phyloP scores from a whole-genome alignment of 1,140 invertebrate species.

The Gryllus bimaculatus region DNA sequence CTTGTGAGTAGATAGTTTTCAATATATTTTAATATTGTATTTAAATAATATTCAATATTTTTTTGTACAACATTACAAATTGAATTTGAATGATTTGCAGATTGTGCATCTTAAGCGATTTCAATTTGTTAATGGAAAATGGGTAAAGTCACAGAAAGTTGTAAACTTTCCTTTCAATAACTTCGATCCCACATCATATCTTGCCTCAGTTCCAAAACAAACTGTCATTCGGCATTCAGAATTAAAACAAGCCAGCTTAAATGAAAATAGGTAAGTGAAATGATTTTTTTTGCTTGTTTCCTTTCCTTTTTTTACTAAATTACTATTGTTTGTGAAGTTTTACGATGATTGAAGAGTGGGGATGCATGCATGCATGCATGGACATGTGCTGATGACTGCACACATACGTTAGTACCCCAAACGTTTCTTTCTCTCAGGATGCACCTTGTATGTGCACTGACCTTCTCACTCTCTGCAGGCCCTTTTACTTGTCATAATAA shows the following conservation, averaged over 20 bases:
- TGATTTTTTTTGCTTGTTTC: not conserved
- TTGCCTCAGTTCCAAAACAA: slow-evolving; percentile 65
- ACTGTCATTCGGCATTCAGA: slow-evolving; percentile 51
- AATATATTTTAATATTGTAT: not conserved
- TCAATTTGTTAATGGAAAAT: slow-evolving; percentile 76
- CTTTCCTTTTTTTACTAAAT: no score
- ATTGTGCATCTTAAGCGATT: slow-evolving; percentile 85
- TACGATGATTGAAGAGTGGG: no score
- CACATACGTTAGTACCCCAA: no score
- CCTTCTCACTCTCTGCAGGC: no score
- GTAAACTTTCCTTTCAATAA: slow-evolving; percentile 76
- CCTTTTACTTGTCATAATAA: no score
- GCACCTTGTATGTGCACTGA: no score
- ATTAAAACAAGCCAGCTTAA: not conserved
- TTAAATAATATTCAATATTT: not conserved
- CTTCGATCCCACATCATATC: slow-evolving; percentile 72
- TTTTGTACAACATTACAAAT: not conserved
- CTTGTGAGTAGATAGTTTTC: slow-evolving; percentile 46
- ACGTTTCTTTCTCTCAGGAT: no score
- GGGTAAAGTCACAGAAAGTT: slow-evolving; percentile 89
- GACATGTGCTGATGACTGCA: no score
- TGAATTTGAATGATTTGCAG: slow-evolving; percentile 38
- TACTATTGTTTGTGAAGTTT: no score
- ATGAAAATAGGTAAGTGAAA: not conserved
- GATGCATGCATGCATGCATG: no score